Evolutionary conservation across 2,888 invertebrate species (phyloP).

Genomic region (Rotaria macrura): DNA sequence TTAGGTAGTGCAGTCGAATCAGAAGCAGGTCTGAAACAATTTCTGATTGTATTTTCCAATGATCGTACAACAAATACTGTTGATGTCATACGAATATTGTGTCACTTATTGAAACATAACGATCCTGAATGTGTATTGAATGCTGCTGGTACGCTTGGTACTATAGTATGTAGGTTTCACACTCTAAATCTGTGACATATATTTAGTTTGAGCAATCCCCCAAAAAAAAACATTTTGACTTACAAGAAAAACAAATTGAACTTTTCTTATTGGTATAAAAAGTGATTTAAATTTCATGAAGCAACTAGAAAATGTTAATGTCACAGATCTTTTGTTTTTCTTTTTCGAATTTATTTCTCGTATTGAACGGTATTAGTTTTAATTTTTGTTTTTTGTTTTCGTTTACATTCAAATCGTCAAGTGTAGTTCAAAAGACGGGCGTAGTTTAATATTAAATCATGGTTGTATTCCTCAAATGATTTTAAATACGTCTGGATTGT

Average conservation of each 20-base stretch:
- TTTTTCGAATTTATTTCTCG: neutral
- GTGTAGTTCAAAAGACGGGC: constrained; percentile 46
- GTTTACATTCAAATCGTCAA: constrained; percentile 34
- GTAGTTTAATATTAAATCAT: constrained; percentile 45
- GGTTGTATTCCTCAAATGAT: constrained; percentile 41
- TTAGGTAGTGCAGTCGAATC: constrained; percentile 49
- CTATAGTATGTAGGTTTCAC: constrained; percentile 38
- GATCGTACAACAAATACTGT: constrained; percentile 37
- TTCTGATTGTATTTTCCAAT: constrained; percentile 41
- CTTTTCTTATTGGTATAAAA: too few species aligned
- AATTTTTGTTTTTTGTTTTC: neutral
- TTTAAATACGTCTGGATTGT: constrained; percentile 41
- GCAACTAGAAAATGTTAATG: neutral
- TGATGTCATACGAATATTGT: constrained; percentile 42
- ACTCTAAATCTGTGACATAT: neutral
- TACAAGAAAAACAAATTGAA: too few species aligned
- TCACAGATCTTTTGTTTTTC: neutral
- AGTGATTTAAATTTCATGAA: too few species aligned
- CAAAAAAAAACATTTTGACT: neutral
- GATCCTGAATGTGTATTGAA: constrained; percentile 50
- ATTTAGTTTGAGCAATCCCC: too few species aligned
- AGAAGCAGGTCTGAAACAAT: constrained; percentile 43
- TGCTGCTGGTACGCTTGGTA: constrained; percentile 49
- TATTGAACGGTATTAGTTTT: neutral
- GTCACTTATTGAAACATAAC: constrained; percentile 44